Percentiles rank a stretch among this genome's conserved stretches.
Conservation (phyloP, 2,888 invertebrate genomes). For the Branchipolynoe longqiensis region DNA sequence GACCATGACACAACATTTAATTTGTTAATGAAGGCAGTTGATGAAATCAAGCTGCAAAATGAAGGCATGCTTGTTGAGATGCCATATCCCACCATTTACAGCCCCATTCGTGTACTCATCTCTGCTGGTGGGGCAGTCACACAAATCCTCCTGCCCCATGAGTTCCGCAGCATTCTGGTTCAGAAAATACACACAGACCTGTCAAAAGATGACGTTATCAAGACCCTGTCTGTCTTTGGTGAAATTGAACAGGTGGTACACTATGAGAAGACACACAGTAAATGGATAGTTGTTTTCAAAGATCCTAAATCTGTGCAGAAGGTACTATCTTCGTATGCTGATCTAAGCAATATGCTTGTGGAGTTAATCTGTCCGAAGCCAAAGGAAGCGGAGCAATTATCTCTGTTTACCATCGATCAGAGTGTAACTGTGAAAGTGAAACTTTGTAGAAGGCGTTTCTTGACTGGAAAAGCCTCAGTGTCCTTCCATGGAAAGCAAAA, state of each 20-base stretch:
- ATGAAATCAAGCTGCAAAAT: background rate
- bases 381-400: background rate
- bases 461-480: constrained; percentile 21
- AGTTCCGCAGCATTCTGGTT: constrained; percentile 2
- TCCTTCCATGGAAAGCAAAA: background rate
- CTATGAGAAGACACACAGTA: background rate
- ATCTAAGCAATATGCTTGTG: constrained; percentile 13
- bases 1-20: background rate
- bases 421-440: background rate
- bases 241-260: background rate
- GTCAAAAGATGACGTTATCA: background rate
- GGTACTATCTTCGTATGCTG: background rate
- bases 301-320: constrained; percentile 30
- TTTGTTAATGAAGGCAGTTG: background rate
- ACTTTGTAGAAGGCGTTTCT: background rate
- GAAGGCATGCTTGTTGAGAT: background rate
- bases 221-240: constrained; percentile 9
- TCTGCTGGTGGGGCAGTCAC: background rate
- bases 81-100: background rate
- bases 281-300: constrained; percentile 19
- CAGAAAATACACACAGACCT: background rate
- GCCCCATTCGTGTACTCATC: background rate
- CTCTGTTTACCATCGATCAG: background rate
- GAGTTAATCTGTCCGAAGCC: background rate
- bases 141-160: background rate